These are phyloP conservation scores for Myotis pilosus DNA, from an alignment of 2,797 vertebrate genomes.

Conservation along the genomic window DNA sequence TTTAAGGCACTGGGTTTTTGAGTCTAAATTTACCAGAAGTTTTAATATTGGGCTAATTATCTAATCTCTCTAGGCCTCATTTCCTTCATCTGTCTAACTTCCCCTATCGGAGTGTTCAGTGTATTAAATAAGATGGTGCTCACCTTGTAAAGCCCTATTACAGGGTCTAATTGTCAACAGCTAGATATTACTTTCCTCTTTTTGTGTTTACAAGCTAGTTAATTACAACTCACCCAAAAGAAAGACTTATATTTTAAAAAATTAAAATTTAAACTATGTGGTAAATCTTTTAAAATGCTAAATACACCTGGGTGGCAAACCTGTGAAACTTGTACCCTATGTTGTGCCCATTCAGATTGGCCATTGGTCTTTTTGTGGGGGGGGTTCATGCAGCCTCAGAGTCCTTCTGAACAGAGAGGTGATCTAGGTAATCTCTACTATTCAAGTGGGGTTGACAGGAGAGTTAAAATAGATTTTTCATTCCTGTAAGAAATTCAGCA, in stretches of 20 bases:
- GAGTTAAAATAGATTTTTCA: not conserved
- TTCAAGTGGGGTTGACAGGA: not conserved
- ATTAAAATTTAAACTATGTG: not conserved
- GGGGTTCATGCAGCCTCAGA: not conserved
- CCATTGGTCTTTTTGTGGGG: not conserved
- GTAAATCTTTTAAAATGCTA: not conserved
- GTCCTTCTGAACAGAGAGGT: not conserved
- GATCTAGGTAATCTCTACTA: not conserved
- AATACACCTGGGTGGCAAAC: not conserved
- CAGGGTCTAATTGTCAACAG: not conserved
- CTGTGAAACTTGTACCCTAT: rapidly evolving
- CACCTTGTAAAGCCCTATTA: not conserved
- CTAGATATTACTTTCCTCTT: not conserved
- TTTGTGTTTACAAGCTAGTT: not conserved
- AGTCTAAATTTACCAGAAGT: not conserved
- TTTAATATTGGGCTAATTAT: not conserved
- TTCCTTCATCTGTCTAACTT: not conserved
- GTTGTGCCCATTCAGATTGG: not conserved
- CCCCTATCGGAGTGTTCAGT: not conserved
- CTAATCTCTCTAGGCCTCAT: constrained; percentile 2
- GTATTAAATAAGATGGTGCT: not conserved
- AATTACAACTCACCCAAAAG: not conserved
- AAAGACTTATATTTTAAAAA: not conserved
- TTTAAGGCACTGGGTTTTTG: not conserved
- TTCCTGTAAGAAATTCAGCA: not conserved